Conservation (phyloP, 1,140 invertebrate genomes). For the Halesus radiatus region DNA sequence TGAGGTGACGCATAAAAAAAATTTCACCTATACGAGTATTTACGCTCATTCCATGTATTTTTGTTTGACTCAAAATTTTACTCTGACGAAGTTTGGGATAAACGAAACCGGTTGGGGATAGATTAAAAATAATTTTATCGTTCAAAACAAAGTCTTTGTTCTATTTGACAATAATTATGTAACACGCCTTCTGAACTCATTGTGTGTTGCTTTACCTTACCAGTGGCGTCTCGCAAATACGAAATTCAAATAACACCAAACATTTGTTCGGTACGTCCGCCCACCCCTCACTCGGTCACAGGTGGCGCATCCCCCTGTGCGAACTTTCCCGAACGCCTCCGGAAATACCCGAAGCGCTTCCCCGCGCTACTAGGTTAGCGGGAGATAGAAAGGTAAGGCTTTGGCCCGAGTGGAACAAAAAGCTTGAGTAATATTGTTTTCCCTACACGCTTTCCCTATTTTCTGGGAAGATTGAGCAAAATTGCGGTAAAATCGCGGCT, state of each 20-base stretch:
- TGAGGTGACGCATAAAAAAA: no score
- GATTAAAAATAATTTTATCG: no score
- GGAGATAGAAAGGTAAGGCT: not conserved
- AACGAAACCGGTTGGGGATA: no score
- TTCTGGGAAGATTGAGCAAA: not conserved
- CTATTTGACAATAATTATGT: not conserved
- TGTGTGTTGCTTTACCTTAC: not conserved
- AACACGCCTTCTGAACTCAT: not conserved
- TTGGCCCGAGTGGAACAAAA: not conserved
- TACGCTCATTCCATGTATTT: no score
- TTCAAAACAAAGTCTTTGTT: no score
- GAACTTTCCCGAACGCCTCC: not conserved
- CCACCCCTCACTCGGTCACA: slow-evolving; percentile 21
- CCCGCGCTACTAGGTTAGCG: not conserved
- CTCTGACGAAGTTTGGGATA: no score
- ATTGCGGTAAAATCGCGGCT: not conserved
- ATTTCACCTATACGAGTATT: no score
- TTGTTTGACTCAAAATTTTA: no score
- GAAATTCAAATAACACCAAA: slow-evolving; percentile 48
- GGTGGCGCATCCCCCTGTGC: slow-evolving; percentile 17
- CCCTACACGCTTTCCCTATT: not conserved
- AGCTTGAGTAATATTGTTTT: not conserved
- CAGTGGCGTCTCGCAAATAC: slow-evolving; percentile 34
- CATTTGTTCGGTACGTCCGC: slow-evolving; percentile 33
- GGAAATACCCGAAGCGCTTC: not conserved